Base-by-base conservation (phyloP, 2,888 invertebrate species). In the Caprella mutica region DNA sequence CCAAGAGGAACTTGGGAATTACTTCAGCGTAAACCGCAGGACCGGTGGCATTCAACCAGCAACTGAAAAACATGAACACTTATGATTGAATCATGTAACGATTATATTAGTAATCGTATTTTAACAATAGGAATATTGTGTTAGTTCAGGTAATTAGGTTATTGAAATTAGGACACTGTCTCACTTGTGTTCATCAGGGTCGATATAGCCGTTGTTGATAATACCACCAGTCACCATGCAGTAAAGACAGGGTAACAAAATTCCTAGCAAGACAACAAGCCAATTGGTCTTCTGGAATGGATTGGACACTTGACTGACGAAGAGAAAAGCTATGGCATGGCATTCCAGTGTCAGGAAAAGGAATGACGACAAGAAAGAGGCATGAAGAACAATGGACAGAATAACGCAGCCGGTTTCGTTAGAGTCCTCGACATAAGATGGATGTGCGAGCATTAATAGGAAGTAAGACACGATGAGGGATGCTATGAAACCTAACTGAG, bases 261-360 rank as follows among this genome's bases (percentile, higher is more conserved):
- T 8, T 2, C 59, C 63, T 5, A 46, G 24, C 9, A 35, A 26
- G 42, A 63, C 53, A 52, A 63, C 35, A 23, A 63, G 43, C 63
- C 63, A 63, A 43, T 63, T 63, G 19, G 57, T 56, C 19, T 55
- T 59, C 63, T 63, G 64, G 51, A 64, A 64, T 9, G 64, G 64
- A 52, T 59, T 64, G 24, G 43, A 42, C 33, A 64, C 58, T 26
- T 48, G 51, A n/a, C 52, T 42, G 9, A 60, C 60, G 24, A 64
- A 51, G 5, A 64, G 60, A 33, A 59, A 57, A 14, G 64, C 57
- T 23, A 60, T 48, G 6, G 64, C 59, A 40, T 59, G 60, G 14
- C 55, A 55, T 35, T 64, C 64, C 27, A 64, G 40, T 40, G 54
- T 58, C 12, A 64, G 56, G 48, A 64, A 64, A 48, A 56, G 53